A percentile compares a stretch with the other conserved stretches of the same genome.
phyloP scores from a whole-genome alignment of 1,140 invertebrate genomes.

The Hermetia illucens region DNA sequence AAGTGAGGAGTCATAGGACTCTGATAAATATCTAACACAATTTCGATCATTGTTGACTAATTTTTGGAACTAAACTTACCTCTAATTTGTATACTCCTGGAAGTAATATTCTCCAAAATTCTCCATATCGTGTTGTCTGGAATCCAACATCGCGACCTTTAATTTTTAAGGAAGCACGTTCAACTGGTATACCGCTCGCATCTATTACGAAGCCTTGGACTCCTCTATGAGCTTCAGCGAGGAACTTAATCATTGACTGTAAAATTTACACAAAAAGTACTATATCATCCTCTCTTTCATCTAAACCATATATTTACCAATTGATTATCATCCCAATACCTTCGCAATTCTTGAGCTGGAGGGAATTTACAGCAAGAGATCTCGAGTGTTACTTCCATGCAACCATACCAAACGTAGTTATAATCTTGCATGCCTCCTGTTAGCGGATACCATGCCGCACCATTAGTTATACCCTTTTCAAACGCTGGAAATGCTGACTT shows the following conservation, averaged over 20 bases:
- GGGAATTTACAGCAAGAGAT: constrained; percentile 96
- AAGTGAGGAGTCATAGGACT: background rate
- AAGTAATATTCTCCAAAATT: constrained; percentile 79
- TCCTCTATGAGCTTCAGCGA: constrained; percentile 79
- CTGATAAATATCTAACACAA: background rate
- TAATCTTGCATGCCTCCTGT: constrained; percentile 93
- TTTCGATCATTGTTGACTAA: background rate
- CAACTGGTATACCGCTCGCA: constrained; percentile 63
- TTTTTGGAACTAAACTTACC: no score
- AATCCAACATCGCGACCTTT: constrained; percentile 77
- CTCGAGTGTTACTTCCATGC: constrained; percentile 97
- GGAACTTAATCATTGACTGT: constrained; percentile 64
- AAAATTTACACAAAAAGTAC: background rate
- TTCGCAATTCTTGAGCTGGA: constrained; percentile 60
- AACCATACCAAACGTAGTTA: constrained; percentile 95
- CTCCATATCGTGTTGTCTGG: constrained; percentile 80
- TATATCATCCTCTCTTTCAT: background rate
- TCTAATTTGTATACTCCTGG: constrained; percentile 73
- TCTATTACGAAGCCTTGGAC: constrained; percentile 71
- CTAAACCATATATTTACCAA: constrained; percentile 37
- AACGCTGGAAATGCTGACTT: constrained; percentile 58
- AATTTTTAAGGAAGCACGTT: constrained; percentile 68
- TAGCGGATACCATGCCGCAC: constrained; percentile 82
- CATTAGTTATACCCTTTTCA: constrained; percentile 78
- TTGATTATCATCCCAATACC: constrained; percentile 93